phyloP scores from a whole-genome alignment of 2,888 invertebrate genomes.

The Lasioglossum morio region DNA sequence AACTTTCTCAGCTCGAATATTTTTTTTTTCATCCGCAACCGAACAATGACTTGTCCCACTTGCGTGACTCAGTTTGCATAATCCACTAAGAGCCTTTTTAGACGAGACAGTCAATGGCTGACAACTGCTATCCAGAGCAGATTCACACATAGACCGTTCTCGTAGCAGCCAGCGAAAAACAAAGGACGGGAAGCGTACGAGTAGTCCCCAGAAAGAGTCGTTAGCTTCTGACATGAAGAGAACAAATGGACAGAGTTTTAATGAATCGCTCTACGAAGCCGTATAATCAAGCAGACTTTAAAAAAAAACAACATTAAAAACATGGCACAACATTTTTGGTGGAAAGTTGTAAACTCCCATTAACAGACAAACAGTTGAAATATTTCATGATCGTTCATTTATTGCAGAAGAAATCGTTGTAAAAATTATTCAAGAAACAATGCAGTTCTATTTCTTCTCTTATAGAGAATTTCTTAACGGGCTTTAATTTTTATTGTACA shows the following conservation, averaged over 20 bases:
- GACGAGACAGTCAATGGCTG: slow-evolving; percentile 16
- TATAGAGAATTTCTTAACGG: too few relatives aligned
- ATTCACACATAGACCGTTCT: not conserved
- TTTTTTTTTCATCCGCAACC: slow-evolving; percentile 1
- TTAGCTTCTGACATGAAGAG: not conserved
- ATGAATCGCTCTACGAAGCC: not conserved
- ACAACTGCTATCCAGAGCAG: slow-evolving; percentile 10
- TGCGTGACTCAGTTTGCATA: slow-evolving; percentile 10
- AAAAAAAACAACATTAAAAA: not conserved
- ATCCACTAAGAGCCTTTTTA: slow-evolving; percentile 16
- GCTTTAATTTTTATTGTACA: too few relatives aligned
- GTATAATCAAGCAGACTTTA: not conserved
- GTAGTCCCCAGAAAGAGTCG: not conserved
- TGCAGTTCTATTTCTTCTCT: too few relatives aligned
- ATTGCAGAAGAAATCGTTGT: too few relatives aligned
- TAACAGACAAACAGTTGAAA: too few relatives aligned
- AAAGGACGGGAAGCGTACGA: not conserved
- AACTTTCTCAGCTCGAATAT: slow-evolving; percentile 1
- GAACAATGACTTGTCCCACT: slow-evolving; percentile 15
- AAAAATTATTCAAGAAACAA: too few relatives aligned
- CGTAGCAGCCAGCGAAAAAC: not conserved
- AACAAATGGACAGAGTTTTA: not conserved
- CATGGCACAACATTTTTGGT: not conserved
- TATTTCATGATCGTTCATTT: too few relatives aligned
- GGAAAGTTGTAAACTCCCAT: not conserved